Conservation (phyloP, 2,797 vertebrate species). For the Acanthornis magna region DNA sequence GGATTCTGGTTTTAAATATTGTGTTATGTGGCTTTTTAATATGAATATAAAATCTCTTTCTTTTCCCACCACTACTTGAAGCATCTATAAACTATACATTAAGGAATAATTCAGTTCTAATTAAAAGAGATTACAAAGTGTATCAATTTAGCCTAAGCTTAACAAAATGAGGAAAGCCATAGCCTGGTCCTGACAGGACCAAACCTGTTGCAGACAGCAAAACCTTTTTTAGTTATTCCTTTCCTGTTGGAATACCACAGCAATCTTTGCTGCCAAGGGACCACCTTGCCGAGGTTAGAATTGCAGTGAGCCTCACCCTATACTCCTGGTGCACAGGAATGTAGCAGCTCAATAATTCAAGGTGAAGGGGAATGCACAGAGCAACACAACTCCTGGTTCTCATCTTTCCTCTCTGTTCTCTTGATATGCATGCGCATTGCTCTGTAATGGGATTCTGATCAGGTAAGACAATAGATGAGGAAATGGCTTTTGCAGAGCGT, state of each 20-base stretch:
- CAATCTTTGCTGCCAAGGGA: neutral
- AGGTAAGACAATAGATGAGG: neutral
- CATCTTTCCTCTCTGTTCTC: conserved; percentile 39
- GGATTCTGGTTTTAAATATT: conserved; percentile 38
- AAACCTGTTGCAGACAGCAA: neutral
- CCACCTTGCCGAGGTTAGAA: neutral
- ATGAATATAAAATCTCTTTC: neutral
- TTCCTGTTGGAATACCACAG: neutral
- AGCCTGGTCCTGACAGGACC: neutral
- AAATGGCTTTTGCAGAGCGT: neutral
- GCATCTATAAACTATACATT: neutral
- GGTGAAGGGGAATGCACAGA: neutral
- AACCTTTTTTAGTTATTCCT: neutral
- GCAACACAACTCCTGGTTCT: conserved; percentile 15
- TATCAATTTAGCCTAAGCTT: neutral
- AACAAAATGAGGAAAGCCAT: neutral
- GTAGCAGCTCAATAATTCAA: conserved; percentile 2
- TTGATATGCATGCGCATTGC: neutral
- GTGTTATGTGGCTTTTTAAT: neutral
- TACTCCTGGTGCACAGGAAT: neutral
- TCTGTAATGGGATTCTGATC: conserved; percentile 1
- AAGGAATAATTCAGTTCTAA: neutral
- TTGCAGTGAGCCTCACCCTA: neutral
- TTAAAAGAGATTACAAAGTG: neutral
- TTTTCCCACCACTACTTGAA: neutral